These are phyloP conservation scores for Tenthredo mesomela DNA, from an alignment of 2,888 invertebrate species.

Conservation along the genomic window DNA sequence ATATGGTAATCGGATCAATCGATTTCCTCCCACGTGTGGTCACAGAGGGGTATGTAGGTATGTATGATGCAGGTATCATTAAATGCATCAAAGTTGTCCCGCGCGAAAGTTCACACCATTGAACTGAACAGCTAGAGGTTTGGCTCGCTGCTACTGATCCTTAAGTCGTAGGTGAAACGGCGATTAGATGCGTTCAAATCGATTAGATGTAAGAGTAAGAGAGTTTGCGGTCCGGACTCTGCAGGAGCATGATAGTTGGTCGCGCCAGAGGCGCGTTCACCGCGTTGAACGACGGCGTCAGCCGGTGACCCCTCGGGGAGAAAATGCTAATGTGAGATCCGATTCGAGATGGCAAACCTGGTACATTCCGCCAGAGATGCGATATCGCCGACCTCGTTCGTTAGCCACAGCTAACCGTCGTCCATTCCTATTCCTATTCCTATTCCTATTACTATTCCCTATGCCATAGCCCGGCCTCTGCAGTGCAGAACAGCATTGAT, in stretches of 20 bases:
- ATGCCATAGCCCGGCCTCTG: background rate
- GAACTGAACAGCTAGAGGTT: background rate
- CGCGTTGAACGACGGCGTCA: constrained; percentile 48
- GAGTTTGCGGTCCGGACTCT: background rate
- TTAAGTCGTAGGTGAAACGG: constrained; percentile 20
- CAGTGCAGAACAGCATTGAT: background rate
- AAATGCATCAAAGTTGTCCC: background rate
- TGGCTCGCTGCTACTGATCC: constrained; percentile 15
- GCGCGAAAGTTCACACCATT: background rate
- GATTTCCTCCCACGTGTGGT: constrained; percentile 3
- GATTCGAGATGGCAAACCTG: constrained; percentile 71
- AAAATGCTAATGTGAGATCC: constrained; percentile 72
- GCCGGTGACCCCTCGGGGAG: constrained; percentile 45
- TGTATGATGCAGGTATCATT: background rate
- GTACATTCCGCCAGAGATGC: constrained; percentile 71
- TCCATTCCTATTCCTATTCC: constrained; percentile 29
- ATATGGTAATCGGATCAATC: background rate
- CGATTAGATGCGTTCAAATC: constrained; percentile 46
- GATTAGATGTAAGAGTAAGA: constrained; percentile 13
- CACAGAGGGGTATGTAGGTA: background rate
- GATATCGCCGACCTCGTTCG: constrained; percentile 72
- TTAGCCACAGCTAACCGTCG: constrained; percentile 60
- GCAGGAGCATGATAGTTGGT: background rate
- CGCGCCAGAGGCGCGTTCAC: constrained; percentile 41
- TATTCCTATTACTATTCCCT: background rate